These are phyloP conservation scores for Trissolcus basalis DNA, from an alignment of 1,140 invertebrate genomes.

Conservation along the genomic window DNA sequence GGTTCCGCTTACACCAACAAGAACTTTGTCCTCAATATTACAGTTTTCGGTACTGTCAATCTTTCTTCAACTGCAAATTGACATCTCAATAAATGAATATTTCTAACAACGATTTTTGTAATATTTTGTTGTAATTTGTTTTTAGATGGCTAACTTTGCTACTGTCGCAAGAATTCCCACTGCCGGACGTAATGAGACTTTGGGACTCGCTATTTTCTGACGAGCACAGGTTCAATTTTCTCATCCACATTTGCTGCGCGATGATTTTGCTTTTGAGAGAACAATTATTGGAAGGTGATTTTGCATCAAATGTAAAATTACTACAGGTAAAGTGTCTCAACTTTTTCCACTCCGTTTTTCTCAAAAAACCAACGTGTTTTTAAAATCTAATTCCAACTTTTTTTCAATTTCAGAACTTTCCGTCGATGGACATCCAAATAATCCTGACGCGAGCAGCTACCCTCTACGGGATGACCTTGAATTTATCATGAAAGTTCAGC, in stretches of 20 bases:
- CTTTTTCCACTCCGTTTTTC: too few relatives aligned
- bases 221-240: slow-evolving; percentile 90
- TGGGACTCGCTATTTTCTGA: slow-evolving; percentile 98
- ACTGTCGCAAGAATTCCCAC: slow-evolving; percentile 96
- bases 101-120: too few relatives aligned
- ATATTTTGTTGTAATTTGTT: too few relatives aligned
- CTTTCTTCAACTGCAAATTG: too few relatives aligned
- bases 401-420: slow-evolving; percentile 80
- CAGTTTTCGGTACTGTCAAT: slow-evolving; percentile 90
- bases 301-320: slow-evolving; percentile 94
- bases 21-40: slow-evolving; percentile 96
- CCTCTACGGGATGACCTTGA: slow-evolving; percentile 69
- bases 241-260: slow-evolving; percentile 94
- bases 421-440: slow-evolving; percentile 84
- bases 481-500: slow-evolving; percentile 22
- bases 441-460: slow-evolving; percentile 80
- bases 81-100: too few relatives aligned
- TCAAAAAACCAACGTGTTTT: too few relatives aligned
- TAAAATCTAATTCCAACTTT: slow-evolving; percentile 16
- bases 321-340: slow-evolving; percentile 79
- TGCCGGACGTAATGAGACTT: slow-evolving; percentile 95
- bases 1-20: slow-evolving; percentile 82
- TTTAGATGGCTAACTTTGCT: slow-evolving; percentile 95
- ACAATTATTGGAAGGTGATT: slow-evolving; percentile 89
- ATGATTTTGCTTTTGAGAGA: slow-evolving; percentile 95